A percentile compares a stretch with the other conserved stretches of the same genome.
Conservation (phyloP, 2,797 vertebrate species). For the Lutjanus argentimaculatus region DNA sequence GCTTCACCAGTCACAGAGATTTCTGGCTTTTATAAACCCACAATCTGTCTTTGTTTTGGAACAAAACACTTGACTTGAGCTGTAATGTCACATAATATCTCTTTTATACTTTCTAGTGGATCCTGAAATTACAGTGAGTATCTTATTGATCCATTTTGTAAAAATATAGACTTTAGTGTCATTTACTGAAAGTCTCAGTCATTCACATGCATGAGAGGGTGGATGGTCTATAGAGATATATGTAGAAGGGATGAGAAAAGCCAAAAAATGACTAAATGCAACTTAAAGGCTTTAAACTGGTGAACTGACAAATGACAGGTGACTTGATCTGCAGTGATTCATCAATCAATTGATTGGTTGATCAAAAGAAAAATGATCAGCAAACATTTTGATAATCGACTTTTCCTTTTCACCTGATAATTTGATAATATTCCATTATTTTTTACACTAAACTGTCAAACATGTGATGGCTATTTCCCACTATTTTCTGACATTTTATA, state of each 20-base stretch:
- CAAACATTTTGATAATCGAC: not conserved
- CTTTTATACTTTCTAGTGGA: not conserved
- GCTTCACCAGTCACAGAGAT: not conserved
- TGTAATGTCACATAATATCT: not conserved
- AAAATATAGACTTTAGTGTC: not conserved
- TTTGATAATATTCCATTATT: not conserved
- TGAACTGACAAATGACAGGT: not conserved
- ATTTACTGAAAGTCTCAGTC: not conserved
- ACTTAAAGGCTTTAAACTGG: not conserved
- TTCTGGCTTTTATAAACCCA: not conserved
- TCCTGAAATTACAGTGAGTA: not conserved
- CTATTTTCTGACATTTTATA: no score
- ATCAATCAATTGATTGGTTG: no score
- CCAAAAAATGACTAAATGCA: not conserved
- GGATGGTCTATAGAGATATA: not conserved
- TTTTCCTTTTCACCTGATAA: not conserved
- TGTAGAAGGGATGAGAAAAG: no score
- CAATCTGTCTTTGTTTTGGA: not conserved
- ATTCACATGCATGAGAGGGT: not conserved
- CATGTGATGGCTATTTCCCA: no score
- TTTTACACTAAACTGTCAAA: not conserved
- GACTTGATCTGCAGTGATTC: no score
- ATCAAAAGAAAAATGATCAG: not conserved
- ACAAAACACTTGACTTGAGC: not conserved
- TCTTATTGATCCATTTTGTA: no score